Base-by-base conservation (phyloP, 2,797 vertebrate species). In the Coluber constrictor region DNA sequence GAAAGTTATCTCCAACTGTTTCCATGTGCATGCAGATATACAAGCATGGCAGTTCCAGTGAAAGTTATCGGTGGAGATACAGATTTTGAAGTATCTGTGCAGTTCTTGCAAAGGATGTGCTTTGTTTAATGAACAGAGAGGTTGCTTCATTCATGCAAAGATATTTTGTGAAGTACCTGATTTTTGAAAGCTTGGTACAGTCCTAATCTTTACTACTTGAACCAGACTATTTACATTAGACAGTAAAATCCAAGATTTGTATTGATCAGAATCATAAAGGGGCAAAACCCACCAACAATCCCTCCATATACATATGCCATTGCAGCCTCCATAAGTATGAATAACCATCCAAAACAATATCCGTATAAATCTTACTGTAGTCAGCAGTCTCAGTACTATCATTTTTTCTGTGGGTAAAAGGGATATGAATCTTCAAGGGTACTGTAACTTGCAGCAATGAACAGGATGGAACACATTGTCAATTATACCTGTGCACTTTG, bases 401-500 rank as follows among this genome's bases (percentile, higher is more conserved):
- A 59, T 32, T 61, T 86, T 59, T 59, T 61, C 12, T 10, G 2
- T 27, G 20, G 43, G n/a, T 54, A 43, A 43, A 47, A 57, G 61
- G n/a, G 23, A 63, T 20, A 83, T 27, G 86, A 66, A 66, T 12
- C 70, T 60, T 47, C 18, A 1, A 32, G 7, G 43, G 2, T 11
- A 89, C 55, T 92, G 2, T 88, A 37, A 86, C 54, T 16, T 0
- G 0, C 27, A 86, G 79, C 27, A 23, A 15, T 29, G 47, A 0
- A 0, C 0, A 4, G 0, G 90, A 20, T 92, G 86, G 27, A 11
- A 83, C 20, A 47, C 10, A 0, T 0, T 0, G n/a, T 93, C 51
- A 55, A n/a, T 13, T 91, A 8, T 11, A 0, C 89, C 86, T 87
- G 32, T 70, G 0, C 13, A 61, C 83, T 16, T 86, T 55, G 90